These are phyloP conservation scores for Eupleurogrammus muticus DNA, from an alignment of 2,797 vertebrate genomes.

Conservation along the genomic window DNA sequence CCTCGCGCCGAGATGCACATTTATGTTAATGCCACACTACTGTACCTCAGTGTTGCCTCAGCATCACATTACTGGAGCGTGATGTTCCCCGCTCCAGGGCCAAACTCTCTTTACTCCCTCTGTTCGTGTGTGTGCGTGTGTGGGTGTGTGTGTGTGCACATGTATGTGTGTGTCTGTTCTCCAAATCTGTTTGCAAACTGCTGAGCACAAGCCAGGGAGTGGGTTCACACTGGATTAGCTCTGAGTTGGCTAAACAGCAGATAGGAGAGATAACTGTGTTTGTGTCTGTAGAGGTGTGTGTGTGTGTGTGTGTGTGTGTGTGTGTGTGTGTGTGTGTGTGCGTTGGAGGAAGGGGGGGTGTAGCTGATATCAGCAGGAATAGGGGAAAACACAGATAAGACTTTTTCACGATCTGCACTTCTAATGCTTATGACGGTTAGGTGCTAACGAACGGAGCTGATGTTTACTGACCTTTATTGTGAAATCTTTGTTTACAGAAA, in stretches of 20 bases:
- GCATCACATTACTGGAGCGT: conserved; percentile 84
- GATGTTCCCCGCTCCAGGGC: conserved; percentile 80
- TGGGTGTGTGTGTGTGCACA: conserved; percentile 53
- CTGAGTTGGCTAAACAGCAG: conserved; percentile 81
- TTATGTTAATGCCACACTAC: conserved; percentile 71
- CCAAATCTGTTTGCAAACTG: conserved; percentile 80
- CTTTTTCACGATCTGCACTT: conserved; percentile 62
- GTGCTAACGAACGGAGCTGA: conserved; percentile 48
- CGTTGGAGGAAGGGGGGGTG: conserved; percentile 20
- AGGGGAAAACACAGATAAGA: conserved; percentile 75
- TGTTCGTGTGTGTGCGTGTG: conserved; percentile 45
- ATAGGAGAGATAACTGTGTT: conserved; percentile 72
- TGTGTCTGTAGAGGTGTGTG: conserved; percentile 33
- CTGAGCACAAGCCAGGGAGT: conserved; percentile 77
- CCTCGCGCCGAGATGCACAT: conserved; percentile 62
- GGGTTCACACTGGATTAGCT: conserved; percentile 81
- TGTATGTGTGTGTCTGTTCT: conserved; percentile 47
- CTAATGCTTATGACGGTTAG: conserved; percentile 60
- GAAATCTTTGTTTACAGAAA: conserved; percentile 67
- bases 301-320: conserved; percentile 27
- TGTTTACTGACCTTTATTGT: conserved; percentile 52
- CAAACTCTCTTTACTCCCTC: conserved; percentile 62
- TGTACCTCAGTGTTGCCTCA: conserved; percentile 66
- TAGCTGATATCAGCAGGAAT: conserved; percentile 77
- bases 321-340: conserved; percentile 42